phyloP scores from a whole-genome alignment of 2,888 invertebrate species.

The Drosophila birchii region DNA sequence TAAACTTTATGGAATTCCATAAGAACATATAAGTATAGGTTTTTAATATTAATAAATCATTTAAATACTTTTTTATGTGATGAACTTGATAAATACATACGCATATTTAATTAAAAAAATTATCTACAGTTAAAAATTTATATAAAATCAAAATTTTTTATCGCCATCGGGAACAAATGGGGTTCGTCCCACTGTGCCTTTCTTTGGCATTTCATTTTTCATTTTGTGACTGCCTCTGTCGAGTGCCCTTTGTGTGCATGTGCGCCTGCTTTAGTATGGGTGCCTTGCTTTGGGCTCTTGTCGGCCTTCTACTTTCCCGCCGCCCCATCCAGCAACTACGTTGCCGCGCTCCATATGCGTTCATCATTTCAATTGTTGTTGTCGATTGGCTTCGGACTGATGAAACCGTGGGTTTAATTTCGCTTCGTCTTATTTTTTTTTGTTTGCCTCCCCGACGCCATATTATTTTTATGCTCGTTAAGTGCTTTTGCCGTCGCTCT shows the following conservation, averaged over 20 bases:
- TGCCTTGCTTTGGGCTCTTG: slow-evolving; percentile 64
- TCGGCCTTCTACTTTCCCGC: slow-evolving; percentile 44
- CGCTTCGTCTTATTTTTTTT: slow-evolving; percentile 33
- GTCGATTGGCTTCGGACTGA: slow-evolving; percentile 45
- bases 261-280: slow-evolving; percentile 39
- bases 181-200: slow-evolving; percentile 60
- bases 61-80: not conserved
- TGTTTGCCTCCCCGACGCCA: slow-evolving; percentile 62
- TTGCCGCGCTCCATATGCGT: slow-evolving; percentile 39
- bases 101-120: too few species aligned
- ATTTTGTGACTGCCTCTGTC: slow-evolving; percentile 62
- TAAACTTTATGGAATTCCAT: not conserved
- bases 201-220: slow-evolving; percentile 71
- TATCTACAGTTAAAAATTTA: not conserved
- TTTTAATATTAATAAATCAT: not conserved
- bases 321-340: slow-evolving; percentile 23
- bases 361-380: slow-evolving; percentile 51
- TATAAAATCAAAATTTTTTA: not conserved
- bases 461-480: slow-evolving; percentile 72
- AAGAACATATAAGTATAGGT: not conserved
- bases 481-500: slow-evolving; percentile 60
- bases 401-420: slow-evolving; percentile 33
- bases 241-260: slow-evolving; percentile 27
- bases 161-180: not conserved
- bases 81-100: too few species aligned